These are phyloP conservation scores for Corythoichthys haematopterus DNA, from an alignment of 2,113 vertebrate species.

Conservation along the genomic window DNA sequence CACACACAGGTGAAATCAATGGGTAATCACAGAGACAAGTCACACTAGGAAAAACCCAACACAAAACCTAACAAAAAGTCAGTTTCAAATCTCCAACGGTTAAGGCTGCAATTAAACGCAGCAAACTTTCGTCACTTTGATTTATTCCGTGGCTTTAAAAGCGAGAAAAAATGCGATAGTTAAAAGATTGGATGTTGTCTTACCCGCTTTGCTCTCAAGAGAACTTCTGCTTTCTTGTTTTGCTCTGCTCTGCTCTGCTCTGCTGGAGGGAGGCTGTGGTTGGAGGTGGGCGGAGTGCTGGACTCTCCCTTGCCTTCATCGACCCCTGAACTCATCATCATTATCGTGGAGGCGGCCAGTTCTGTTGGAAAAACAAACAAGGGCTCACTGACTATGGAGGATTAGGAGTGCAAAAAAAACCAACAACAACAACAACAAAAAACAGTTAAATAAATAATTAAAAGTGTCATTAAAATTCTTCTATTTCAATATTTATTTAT, in stretches of 20 bases:
- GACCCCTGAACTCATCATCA: background rate
- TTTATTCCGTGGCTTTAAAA: background rate
- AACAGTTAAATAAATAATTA: too few species aligned
- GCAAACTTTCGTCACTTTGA: background rate
- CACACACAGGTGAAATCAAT: background rate
- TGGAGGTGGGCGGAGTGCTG: background rate
- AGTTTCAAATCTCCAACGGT: background rate
- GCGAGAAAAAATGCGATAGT: background rate
- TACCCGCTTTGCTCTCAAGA: background rate
- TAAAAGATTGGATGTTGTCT: background rate
- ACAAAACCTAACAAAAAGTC: too few species aligned
- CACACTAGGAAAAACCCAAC: too few species aligned
- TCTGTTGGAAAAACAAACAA: conserved; percentile 1
- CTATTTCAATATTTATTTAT: too few species aligned
- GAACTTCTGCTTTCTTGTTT: background rate
- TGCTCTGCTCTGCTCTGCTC: background rate
- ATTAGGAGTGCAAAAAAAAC: too few species aligned
- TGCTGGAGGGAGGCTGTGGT: too few species aligned
- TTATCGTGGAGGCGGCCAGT: background rate
- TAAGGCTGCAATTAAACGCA: background rate
- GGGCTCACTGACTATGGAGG: background rate
- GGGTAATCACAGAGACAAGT: too few species aligned
- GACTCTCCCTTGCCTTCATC: background rate
- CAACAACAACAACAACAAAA: too few species aligned
- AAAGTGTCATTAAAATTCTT: too few species aligned